These are phyloP conservation scores for Streblospio benedicti DNA, from an alignment of 1,140 invertebrate genomes.

Conservation along the genomic window DNA sequence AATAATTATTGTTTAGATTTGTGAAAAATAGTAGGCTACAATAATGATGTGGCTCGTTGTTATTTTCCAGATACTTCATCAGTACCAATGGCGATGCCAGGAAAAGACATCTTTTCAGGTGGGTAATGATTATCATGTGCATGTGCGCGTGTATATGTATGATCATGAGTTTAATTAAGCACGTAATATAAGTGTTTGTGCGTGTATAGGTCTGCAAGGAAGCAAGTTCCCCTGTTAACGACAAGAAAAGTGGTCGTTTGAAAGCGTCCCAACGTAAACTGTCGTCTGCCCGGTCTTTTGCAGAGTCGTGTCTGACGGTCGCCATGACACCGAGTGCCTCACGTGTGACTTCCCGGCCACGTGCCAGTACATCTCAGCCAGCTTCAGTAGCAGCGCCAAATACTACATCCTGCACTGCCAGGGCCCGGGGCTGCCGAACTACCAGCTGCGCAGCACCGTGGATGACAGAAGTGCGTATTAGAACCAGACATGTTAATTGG, in stretches of 20 bases:
- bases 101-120: slow-evolving; percentile 69
- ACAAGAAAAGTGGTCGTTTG: neutral
- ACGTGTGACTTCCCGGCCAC: slow-evolving; percentile 32
- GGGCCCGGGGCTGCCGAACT: slow-evolving; percentile 72
- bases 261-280: neutral
- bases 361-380: slow-evolving; percentile 57
- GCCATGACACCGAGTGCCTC: slow-evolving; percentile 22
- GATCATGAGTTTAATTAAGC: neutral
- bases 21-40: no score
- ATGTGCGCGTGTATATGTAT: neutral
- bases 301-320: neutral
- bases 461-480: no score
- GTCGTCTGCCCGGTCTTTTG: neutral
- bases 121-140: no score
- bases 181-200: neutral
- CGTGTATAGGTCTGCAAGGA: neutral
- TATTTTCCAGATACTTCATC: slow-evolving; percentile 66
- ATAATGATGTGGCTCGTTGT: no score
- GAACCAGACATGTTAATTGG: no score
- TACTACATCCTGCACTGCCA: slow-evolving; percentile 74
- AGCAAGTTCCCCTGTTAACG: neutral
- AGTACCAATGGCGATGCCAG: slow-evolving; percentile 69
- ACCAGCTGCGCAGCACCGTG: slow-evolving; percentile 50
- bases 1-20: no score
- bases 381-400: slow-evolving; percentile 61